Base-by-base conservation (phyloP, 2,888 invertebrate genomes). In the Hymenopus coronatus region DNA sequence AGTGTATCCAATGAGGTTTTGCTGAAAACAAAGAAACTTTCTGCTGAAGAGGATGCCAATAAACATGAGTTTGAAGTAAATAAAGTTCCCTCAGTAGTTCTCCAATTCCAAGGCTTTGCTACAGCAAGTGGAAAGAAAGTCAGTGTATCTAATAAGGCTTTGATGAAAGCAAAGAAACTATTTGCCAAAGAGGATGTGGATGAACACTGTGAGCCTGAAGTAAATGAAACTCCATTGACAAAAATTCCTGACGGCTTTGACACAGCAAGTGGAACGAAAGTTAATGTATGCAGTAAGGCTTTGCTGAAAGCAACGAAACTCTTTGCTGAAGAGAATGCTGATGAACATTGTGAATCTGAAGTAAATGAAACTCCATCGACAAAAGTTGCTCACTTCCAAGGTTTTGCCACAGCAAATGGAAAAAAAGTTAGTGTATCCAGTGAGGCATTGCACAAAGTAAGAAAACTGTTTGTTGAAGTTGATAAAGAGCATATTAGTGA, bases 401-500 rank as follows among this genome's bases (percentile, higher is more conserved):
- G 89, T 84, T 88, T 84, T 54, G 89, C 87, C 20, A 92, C 93
- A 8, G 93, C 92, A 33, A 92, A 91, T 90, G 93, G 94, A 84
- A 93, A 93, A 91, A 90, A 91, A 14, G 92, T 94, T 33, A 89
- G 90, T 28, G 92, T 94, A 89, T 93, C 93, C 0, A 91, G 92
- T 81, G 89, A 91, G 88, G 92, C 93, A 14, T 89, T 91, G 40
- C 85, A 89, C n/a, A 93, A 91, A 91, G 92, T 92, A n/a, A 92
- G 91, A 91, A 91, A 91, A 15, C 89, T 93, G 1, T 92, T 92
- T 90, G 54, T 4, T 15, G 54, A 46, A 7, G 8, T 46, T 46
- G 46, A 46, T 46, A 14, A 54, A 54, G 54, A 54, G 54, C 3
- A 20, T 54, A 15, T 3, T 2, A 54, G 2, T 15, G 20, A 54